Percentiles rank a stretch among this genome's conserved stretches.
phyloP scores from a whole-genome alignment of 2,113 vertebrate species.

The Heterotis niloticus region DNA sequence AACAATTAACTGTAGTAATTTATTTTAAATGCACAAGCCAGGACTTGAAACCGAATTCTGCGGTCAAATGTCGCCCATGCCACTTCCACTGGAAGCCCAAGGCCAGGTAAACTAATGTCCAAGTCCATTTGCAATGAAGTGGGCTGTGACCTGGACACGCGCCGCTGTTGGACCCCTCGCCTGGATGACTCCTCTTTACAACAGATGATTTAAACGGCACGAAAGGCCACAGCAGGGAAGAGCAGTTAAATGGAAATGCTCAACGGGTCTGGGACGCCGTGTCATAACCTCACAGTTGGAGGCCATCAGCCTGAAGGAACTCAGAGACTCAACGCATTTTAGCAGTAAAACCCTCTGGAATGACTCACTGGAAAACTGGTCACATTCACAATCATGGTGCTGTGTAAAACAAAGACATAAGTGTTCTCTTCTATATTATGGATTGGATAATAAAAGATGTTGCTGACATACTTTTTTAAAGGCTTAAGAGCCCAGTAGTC shows the following conservation, averaged over 20 bases:
- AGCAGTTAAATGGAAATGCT: conserved; percentile 19
- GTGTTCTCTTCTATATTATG: conserved; percentile 35
- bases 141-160: background rate
- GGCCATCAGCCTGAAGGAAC: conserved; percentile 21
- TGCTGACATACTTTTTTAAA: too few relatives aligned
- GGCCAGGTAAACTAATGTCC: too few relatives aligned
- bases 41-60: too few relatives aligned
- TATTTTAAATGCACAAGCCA: too few relatives aligned
- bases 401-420: conserved; percentile 42
- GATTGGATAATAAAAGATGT: too few relatives aligned
- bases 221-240: conserved; percentile 29
- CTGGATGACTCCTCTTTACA: too few relatives aligned
- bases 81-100: too few relatives aligned
- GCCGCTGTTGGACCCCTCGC: background rate
- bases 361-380: conserved; percentile 53
- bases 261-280: background rate
- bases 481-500: too few relatives aligned
- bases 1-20: too few relatives aligned
- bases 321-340: conserved; percentile 40
- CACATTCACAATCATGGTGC: conserved; percentile 40
- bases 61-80: too few relatives aligned
- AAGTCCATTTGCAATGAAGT: too few relatives aligned
- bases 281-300: conserved; percentile 7
- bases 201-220: too few relatives aligned
- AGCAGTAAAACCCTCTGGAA: conserved; percentile 38